phyloP scores from a whole-genome alignment of 1,140 invertebrate genomes.

The Agrilus planipennis region DNA sequence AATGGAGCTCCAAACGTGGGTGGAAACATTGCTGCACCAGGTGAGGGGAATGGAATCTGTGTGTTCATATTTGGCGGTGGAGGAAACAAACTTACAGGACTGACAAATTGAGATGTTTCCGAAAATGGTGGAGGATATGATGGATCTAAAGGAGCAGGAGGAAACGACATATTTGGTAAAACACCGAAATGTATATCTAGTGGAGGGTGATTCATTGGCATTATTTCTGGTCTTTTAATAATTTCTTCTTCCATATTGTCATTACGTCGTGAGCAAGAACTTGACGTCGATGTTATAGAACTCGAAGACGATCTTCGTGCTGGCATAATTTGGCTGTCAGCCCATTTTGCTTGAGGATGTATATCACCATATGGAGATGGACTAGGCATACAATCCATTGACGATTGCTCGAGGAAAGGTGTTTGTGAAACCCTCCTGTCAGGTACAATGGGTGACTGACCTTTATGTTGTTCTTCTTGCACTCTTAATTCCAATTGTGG shows the following conservation, averaged over 20 bases:
- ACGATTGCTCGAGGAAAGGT: slow-evolving; percentile 35
- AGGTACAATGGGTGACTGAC: slow-evolving; percentile 16
- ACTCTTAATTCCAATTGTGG: slow-evolving; percentile 13
- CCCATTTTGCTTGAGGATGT: slow-evolving; percentile 54
- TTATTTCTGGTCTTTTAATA: slow-evolving; percentile 20
- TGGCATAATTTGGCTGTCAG: slow-evolving; percentile 57
- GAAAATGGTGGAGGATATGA: slow-evolving; percentile 39
- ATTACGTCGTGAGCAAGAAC: slow-evolving; percentile 38
- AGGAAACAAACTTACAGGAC: slow-evolving; percentile 35
- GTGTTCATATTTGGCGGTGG: slow-evolving; percentile 41
- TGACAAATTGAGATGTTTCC: slow-evolving; percentile 40
- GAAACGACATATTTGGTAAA: slow-evolving; percentile 36
- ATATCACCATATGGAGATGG: slow-evolving; percentile 53
- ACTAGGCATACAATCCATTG: slow-evolving; percentile 44
- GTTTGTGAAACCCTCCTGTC: slow-evolving; percentile 27
- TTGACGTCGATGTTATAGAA: slow-evolving; percentile 49
- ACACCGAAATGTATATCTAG: slow-evolving; percentile 33
- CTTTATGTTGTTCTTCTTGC: slow-evolving; percentile 20
- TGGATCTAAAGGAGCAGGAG: slow-evolving; percentile 32
- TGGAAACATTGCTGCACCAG: slow-evolving; percentile 45
- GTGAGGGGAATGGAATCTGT: slow-evolving; percentile 49
- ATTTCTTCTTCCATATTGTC: slow-evolving; percentile 30
- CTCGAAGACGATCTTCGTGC: slow-evolving; percentile 53
- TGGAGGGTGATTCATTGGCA: slow-evolving; percentile 34
- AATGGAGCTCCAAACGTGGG: slow-evolving; percentile 47